Evolutionary conservation across 2,113 vertebrate species (phyloP).

Genomic region (Acrocephalus arundinaceus): DNA sequence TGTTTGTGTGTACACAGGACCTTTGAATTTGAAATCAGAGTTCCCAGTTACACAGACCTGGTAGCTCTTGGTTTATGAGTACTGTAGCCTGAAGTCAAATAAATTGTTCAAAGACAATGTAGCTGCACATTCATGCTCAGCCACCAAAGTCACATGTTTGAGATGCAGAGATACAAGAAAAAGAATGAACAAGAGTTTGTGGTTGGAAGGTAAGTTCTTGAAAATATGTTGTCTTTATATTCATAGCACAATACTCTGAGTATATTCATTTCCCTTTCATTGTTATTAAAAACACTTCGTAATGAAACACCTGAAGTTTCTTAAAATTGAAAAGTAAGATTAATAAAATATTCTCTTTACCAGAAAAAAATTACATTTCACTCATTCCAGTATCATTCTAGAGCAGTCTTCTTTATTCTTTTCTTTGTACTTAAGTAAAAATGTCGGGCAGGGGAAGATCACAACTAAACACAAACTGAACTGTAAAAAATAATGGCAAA

Average conservation of each 20-base stretch:
- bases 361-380: neutral
- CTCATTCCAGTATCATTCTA: neutral
- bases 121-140: conserved; percentile 3
- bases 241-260: neutral
- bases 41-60: neutral
- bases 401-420: neutral
- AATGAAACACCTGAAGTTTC: neutral
- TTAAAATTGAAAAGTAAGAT: neutral
- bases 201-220: neutral
- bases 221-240: neutral
- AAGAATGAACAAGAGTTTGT: neutral
- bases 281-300: neutral
- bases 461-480: neutral
- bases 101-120: neutral
- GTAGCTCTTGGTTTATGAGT: neutral
- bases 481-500: neutral
- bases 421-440: neutral
- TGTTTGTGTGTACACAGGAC: neutral
- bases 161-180: neutral
- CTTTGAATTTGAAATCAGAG: conserved; percentile 2
- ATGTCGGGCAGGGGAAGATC: neutral
- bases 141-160: neutral
- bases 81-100: conserved; percentile 26
- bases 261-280: neutral
- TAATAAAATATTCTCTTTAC: neutral